phyloP scores from a whole-genome alignment of 2,888 invertebrate genomes.

The Caenorhabditis imperialis region DNA sequence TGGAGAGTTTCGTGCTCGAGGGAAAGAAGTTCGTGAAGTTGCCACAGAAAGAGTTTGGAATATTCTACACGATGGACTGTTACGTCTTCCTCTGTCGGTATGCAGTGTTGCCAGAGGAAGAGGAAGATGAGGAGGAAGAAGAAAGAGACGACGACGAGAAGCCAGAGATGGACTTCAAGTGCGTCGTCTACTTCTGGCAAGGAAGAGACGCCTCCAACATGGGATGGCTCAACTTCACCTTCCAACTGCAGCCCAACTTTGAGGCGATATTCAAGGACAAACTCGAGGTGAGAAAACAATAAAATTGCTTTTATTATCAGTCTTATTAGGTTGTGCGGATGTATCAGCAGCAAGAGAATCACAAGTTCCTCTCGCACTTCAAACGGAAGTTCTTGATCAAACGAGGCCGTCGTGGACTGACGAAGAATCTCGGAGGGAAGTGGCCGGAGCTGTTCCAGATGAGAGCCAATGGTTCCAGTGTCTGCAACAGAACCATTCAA shows the following conservation, averaged over 20 bases:
- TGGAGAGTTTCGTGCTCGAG: slow-evolving; percentile 97
- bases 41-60: slow-evolving; percentile 91
- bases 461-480: slow-evolving; percentile 93
- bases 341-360: slow-evolving; percentile 97
- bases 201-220: slow-evolving; percentile 95
- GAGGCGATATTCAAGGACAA: slow-evolving; percentile 88
- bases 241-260: slow-evolving; percentile 86
- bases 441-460: slow-evolving; percentile 92
- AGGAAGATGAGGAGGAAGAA: slow-evolving; percentile 59
- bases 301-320: background rate
- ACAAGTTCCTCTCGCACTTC: slow-evolving; percentile 98
- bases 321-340: slow-evolving; percentile 85
- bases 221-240: slow-evolving; percentile 99
- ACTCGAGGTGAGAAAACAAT: slow-evolving; percentile 83
- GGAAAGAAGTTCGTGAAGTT: slow-evolving; percentile 96
- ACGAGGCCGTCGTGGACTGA: slow-evolving; percentile 82
- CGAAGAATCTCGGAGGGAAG: slow-evolving; percentile 69
- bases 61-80: slow-evolving; percentile 94
- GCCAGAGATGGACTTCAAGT: slow-evolving; percentile 85
- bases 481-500: slow-evolving; percentile 82
- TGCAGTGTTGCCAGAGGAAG: slow-evolving; percentile 82
- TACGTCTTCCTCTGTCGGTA: slow-evolving; percentile 98
- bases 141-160: slow-evolving; percentile 36
- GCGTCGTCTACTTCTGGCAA: slow-evolving; percentile 99
- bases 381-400: slow-evolving; percentile 93